Base-by-base conservation (phyloP, 2,797 vertebrate genomes). In the Pseudochromis fuscus region DNA sequence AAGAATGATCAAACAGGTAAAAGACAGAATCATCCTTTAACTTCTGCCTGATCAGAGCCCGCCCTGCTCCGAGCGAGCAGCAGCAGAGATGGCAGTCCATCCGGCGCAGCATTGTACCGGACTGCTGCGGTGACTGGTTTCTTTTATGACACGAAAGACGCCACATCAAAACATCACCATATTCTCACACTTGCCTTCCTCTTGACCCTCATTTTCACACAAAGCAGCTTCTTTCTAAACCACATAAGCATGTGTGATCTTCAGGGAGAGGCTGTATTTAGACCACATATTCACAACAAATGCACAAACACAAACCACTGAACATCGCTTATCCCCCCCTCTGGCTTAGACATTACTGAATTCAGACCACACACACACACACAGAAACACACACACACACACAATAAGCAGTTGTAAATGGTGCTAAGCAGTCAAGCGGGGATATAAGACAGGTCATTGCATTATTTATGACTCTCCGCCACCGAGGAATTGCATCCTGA, bases 391-490 rank as follows among this genome's bases (percentile, higher is more conserved):
- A 31, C 65, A 75, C 66, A 56, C 45, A 48, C 19, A 24, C 16
- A 52, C 40, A 60, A 87, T 90, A 91, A 90, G 87, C 81, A 89
- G 87, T 68, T 59, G 88, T 93, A 94, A 95, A 93, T 69, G 90
- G 83, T 88, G 89, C 91, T 93, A 92, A 94, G 90, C 92, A 90
- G 89, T 85, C 76, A 69, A 82, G 89, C 84, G 77, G 88, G 79
- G 88, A 87, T 86, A 87, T 72, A 80, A 91, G 92, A 93, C 89
- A 87, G 89, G 86, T 86, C 82, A 56, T 79, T 95, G 91, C 93
- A 94, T 94, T 93, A 94, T 94, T 94, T 91, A 95, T 93, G 85
- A 72, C 57, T 82, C 88, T 84, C 86, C 55, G 75, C 86, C 87
- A 91, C 83, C 92, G 93, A 87, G 84, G 85, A 89, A 90, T 91